Evolutionary conservation across 2,888 invertebrate species (phyloP), one percentile per base, ranked within the genome.

Genomic region (Ethmia dodecea): DNA sequence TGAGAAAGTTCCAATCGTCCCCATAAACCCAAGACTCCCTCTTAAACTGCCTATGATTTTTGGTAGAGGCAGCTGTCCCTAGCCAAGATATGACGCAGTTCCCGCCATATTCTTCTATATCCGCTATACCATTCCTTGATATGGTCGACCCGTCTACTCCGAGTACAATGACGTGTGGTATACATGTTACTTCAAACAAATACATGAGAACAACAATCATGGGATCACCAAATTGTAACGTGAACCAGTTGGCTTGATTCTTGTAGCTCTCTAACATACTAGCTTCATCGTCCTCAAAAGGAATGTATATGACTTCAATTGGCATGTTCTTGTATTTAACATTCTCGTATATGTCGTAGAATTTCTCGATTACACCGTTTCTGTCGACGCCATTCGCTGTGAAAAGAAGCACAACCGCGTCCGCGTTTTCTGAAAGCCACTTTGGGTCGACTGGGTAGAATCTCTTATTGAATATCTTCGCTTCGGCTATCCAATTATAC

Each of bases 241-340:
- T 69, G 33, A 84, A 84, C 84, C 84, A 86, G 33, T 86, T 84
- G 0, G 84, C 84, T 60, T 86, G 84, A 6, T 26, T 11, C 4
- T 26, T 11, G 11, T 11, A 11, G 12, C 63, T 59, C 0, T 37
- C 31, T 10, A 33, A 33, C 55, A 68, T 71, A 1, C 71, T 65
- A 1, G 49, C 46, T 30, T 66, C 54, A 0, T 36, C 60, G 0
- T 72, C 71, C 22, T 84, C 84, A 55, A 77, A 51, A 0, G 84
- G 77, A 0, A 83, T 42, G 20, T 79, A 62, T 2, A 86, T 66
- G 0, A 86, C 84, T 61, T 86, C 84, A 22, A 84, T 51, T 0
- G 83, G 79, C 1, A 83, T 12, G 39, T 80, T 75, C 0, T 51
- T 28, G 39, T 83, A 83, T 39, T 83, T 84, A 0, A 68, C 56